Percentiles rank a stretch among this genome's conserved stretches.
Evolutionary conservation across 2,113 vertebrate species (phyloP).

Genomic region (Brienomyrus brachyistius): DNA sequence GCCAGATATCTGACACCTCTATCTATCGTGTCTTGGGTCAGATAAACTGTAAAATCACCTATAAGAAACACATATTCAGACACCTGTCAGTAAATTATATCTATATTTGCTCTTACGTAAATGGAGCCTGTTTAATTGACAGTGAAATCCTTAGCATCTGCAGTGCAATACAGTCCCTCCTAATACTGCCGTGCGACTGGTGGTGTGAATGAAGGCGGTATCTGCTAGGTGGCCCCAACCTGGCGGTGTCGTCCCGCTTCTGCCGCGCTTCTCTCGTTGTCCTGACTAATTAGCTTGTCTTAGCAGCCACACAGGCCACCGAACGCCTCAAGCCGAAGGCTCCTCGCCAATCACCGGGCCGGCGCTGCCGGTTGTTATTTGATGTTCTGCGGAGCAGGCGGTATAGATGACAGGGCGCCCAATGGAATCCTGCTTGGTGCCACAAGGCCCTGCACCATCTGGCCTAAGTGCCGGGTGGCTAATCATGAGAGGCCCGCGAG

Average conservation of each 20-base stretch:
- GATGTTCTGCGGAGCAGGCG: conserved; percentile 31
- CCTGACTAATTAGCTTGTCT: background rate
- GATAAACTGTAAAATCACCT: conserved; percentile 5
- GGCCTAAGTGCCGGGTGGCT: conserved; percentile 9
- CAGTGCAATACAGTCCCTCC: background rate
- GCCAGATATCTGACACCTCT: background rate
- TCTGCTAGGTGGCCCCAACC: background rate
- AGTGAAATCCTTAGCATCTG: background rate
- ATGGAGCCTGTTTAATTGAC: background rate
- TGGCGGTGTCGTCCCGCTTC: background rate
- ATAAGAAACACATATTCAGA: background rate
- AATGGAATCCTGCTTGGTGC: conserved; percentile 24
- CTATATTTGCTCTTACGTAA: background rate
- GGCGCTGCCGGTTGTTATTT: conserved; percentile 14
- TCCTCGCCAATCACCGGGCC: conserved; percentile 16
- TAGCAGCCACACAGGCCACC: background rate
- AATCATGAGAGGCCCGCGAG: background rate
- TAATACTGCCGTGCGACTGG: background rate
- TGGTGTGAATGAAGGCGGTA: background rate
- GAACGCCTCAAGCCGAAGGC: background rate
- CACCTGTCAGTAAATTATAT: background rate
- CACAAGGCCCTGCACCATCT: conserved; percentile 32
- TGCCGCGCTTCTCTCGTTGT: background rate
- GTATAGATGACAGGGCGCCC: conserved; percentile 20
- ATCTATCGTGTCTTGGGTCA: background rate